Conservation (phyloP, 2,888 invertebrate species). For the Ormyrus rosae region DNA sequence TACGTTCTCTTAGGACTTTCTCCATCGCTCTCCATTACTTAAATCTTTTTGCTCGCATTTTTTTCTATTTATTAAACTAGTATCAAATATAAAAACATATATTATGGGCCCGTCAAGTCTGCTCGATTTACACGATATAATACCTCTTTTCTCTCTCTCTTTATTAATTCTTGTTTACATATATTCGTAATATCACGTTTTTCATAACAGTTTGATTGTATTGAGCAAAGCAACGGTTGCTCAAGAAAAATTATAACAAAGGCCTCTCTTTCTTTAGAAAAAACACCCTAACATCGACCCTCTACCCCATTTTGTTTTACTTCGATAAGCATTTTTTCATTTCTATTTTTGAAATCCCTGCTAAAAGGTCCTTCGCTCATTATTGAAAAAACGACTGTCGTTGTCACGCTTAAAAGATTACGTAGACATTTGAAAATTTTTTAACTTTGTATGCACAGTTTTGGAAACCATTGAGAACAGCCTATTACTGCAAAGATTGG, state of each 20-base stretch:
- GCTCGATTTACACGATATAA: slow-evolving; percentile 70
- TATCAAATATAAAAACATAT: slow-evolving; percentile 74
- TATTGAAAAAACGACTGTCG: slow-evolving; percentile 24
- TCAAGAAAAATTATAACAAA: slow-evolving; percentile 65
- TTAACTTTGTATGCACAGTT: background rate
- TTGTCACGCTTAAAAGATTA: slow-evolving; percentile 38
- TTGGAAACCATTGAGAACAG: background rate
- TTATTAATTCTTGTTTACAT: slow-evolving; percentile 59
- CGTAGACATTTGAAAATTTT: slow-evolving; percentile 11
- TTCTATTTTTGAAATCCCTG: slow-evolving; percentile 10
- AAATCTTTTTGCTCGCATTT: slow-evolving; percentile 57
- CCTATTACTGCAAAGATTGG: too few relatives aligned
- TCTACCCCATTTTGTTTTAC: slow-evolving; percentile 47
- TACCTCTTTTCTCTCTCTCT: slow-evolving; percentile 62
- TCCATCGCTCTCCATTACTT: slow-evolving; percentile 45
- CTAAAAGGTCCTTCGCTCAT: slow-evolving; percentile 45
- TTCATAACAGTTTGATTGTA: slow-evolving; percentile 70
- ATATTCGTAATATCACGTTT: slow-evolving; percentile 69
- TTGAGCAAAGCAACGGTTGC: slow-evolving; percentile 68
- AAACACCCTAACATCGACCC: slow-evolving; percentile 59
- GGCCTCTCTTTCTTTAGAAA: slow-evolving; percentile 63
- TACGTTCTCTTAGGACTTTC: slow-evolving; percentile 53
- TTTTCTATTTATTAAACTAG: slow-evolving; percentile 68
- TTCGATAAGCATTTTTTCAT: slow-evolving; percentile 32
- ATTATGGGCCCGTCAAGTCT: slow-evolving; percentile 70